Evolutionary conservation across 2,888 invertebrate species (phyloP), one percentile per base, ranked within the genome.

Genomic region (Bembecia ichneumoniformis): DNA sequence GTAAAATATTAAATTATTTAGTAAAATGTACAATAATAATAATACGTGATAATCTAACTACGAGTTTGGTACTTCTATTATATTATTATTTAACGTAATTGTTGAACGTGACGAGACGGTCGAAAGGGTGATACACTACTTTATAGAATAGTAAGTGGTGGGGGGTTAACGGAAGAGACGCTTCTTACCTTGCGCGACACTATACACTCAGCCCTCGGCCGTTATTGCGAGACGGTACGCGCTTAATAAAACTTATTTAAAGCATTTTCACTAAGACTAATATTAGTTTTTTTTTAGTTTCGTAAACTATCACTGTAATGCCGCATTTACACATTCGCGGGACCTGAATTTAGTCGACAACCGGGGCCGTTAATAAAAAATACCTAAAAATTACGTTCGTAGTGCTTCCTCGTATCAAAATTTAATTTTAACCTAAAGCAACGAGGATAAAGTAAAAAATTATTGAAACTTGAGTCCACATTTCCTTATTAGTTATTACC

Each of bases 21-120:
- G 77, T 82, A 82, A 77, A 86, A 87, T 86, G 74, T 87, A 87
- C 87, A 87, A 83, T 48, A 48, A 53, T 48, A 48, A 53, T 53
- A 53, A 82, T 82, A 82, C 76, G 84, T 81, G 80, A 82, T 77
- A 28, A 28, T 71, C 81, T 84, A 87, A 79, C 87, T 84, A 86
- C 74, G 66, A 79, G 84, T 86, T 86, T 86, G 86, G 87, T 86
- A 86, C 82, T 83, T 82, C 80, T 83, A 84, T 82, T 76, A 71
- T 72, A 71, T 65, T 68, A 68, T 67, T 71, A 74, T 69, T 68
- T 28, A 28, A 9, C 28, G 28, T 28, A 28, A 28, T 77, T 72
- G 71, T 76, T 70, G 68, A 62, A 64, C 60, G 67, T 71, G 65
- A 49, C 46, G 82, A 83, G 74, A 74, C 76, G 74, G 71, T 74